Conservation (phyloP, 2,797 vertebrate genomes). For the Limosa lapponica region DNA sequence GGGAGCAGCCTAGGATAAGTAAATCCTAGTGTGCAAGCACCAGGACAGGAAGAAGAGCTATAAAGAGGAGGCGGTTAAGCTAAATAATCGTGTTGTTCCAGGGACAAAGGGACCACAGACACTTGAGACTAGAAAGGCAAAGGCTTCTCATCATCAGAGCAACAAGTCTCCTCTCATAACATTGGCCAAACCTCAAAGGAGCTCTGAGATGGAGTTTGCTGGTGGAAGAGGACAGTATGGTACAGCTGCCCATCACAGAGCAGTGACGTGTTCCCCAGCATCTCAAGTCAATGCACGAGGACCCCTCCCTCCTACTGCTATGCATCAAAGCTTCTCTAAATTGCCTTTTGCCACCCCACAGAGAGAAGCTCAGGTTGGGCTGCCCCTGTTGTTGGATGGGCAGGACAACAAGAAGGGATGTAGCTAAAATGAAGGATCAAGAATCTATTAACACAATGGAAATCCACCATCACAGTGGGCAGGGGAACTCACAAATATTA, state of each 20-base stretch:
- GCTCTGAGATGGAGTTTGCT: background rate
- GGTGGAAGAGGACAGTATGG: background rate
- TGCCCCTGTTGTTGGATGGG: background rate
- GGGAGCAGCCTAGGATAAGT: background rate
- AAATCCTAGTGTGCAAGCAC: background rate
- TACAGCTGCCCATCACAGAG: background rate
- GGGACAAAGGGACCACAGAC: background rate
- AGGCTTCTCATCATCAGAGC: background rate
- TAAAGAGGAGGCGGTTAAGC: background rate
- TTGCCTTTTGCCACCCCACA: background rate
- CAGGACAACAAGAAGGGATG: background rate
- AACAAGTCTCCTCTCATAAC: background rate
- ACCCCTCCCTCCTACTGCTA: background rate
- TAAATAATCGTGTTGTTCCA: background rate
- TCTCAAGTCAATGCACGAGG: background rate
- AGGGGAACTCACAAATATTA: background rate
- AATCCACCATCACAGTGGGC: background rate
- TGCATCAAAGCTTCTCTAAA: background rate
- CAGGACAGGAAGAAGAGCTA: background rate
- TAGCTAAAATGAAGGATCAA: background rate
- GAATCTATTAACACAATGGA: background rate
- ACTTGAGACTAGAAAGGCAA: background rate
- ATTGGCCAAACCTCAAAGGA: background rate
- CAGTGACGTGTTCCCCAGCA: fast-evolving
- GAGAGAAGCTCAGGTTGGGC: background rate